Evolutionary conservation across 2,888 invertebrate species (phyloP), one percentile per base, ranked within the genome.

Genomic region (Tipula unca): DNA sequence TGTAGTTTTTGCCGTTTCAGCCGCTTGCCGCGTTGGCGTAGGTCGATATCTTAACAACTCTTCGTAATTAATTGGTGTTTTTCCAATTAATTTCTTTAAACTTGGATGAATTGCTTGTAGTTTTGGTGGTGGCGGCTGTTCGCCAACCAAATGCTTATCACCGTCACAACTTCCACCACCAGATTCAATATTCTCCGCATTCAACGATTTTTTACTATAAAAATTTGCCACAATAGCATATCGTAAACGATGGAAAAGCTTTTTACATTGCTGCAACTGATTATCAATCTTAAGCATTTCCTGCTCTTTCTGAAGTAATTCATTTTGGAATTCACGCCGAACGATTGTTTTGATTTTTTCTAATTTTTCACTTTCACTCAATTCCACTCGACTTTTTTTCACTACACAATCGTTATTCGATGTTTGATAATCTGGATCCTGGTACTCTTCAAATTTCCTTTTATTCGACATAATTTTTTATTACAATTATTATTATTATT

Each of bases 101-200:
- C 96, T 95, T 0, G 96, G 96, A 91, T 97, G 97, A 84, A 96
- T 92, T 3, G 92, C 89, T 3, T 91, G 90, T 88, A 93, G 93
- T 0, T 91, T 90, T 0, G 69, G 69, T 69, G 8, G 10, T 10
- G 69, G 25, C 10, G 32, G 36, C 20, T 35, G 32, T 13, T 83
- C 35, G 2, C 29, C 17, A 42, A 25, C 25, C 14, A 8, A 6
- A 29, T 85, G 14, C 8, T n/a, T 42, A 29, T 85, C 25, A 39
- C 29, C 14, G 13, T 13, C 25, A 48, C 87, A 1, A 87, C 86
- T 84, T 91, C 91, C 1, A 88, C 88, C 29, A 90, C 89, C 82
- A 88, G 87, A 13, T 90, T 89, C 25, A 90, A 89, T 69, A 90
- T 89, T 85, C 1, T 69, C 69, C 13, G 69, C 10, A 10, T 91